Evolutionary conservation across 2,113 vertebrate species (phyloP).

Genomic region (Nibea coibor): DNA sequence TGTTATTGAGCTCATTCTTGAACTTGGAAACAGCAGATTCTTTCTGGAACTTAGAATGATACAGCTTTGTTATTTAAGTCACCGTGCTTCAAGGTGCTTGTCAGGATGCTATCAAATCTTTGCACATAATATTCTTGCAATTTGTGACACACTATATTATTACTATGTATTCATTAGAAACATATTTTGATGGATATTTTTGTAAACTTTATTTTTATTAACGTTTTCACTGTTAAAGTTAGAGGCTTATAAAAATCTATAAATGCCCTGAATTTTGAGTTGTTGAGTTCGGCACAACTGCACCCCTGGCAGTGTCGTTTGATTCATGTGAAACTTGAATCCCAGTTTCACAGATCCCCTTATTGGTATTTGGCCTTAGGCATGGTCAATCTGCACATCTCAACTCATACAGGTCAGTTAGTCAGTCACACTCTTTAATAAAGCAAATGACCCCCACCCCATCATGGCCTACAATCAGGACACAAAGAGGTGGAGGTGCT

Average conservation of each 20-base stretch:
- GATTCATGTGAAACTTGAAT: conserved; percentile 43
- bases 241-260: background rate
- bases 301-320: background rate
- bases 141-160: conserved; percentile 10
- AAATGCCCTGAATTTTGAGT: background rate
- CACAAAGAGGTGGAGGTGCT: conserved; percentile 57
- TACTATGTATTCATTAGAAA: no score
- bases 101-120: conserved; percentile 20
- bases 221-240: no score
- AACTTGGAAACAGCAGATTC: no score
- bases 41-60: background rate
- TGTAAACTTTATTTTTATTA: no score
- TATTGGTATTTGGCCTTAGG: conserved; percentile 59
- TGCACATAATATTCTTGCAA: background rate
- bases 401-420: conserved; percentile 47
- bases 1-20: no score
- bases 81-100: background rate
- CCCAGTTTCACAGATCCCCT: conserved; percentile 16
- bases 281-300: background rate
- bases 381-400: conserved; percentile 64
- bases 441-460: conserved; percentile 62
- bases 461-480: conserved; percentile 67
- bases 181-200: no score
- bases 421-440: conserved; percentile 79
- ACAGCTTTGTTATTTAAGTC: background rate